phyloP scores from a whole-genome alignment of 2,888 invertebrate genomes.

The Trichopoda pennipes region DNA sequence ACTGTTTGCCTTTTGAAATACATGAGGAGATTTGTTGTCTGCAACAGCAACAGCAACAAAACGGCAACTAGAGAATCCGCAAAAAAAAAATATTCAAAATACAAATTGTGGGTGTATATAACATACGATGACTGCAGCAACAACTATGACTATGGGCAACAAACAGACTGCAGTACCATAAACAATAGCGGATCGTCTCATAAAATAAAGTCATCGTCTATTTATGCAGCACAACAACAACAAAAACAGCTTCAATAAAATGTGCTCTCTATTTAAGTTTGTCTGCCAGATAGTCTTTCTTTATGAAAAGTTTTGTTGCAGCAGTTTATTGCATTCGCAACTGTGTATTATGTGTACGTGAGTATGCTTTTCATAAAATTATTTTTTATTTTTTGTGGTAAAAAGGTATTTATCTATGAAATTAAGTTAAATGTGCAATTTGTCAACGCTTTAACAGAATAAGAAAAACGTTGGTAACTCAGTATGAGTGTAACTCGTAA shows the following conservation, averaged over 20 bases:
- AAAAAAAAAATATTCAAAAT: constrained; percentile 8
- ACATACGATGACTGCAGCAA: constrained; percentile 62
- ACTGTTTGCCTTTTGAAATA: constrained; percentile 26
- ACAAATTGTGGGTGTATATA: constrained; percentile 67
- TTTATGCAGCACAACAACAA: constrained; percentile 66
- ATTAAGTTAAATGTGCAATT: constrained; percentile 68
- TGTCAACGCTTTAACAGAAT: constrained; percentile 60
- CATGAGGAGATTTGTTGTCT: constrained; percentile 43
- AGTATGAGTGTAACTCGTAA: constrained; percentile 4
- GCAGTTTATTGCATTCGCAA: constrained; percentile 43
- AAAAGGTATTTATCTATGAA: constrained; percentile 68
- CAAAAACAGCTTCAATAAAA: background rate
- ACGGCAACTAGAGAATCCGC: constrained; percentile 22
- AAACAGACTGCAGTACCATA: constrained; percentile 65
- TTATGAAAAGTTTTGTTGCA: constrained; percentile 20
- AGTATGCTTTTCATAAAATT: constrained; percentile 5
- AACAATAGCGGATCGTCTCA: constrained; percentile 62
- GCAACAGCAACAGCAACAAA: constrained; percentile 44
- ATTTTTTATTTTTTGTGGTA: background rate
- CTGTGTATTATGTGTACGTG: constrained; percentile 16
- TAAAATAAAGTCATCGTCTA: constrained; percentile 71
- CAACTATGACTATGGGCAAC: constrained; percentile 43
- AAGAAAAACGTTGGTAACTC: background rate
- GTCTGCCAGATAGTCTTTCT: constrained; percentile 27
- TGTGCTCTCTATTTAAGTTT: constrained; percentile 1